Base-by-base conservation (phyloP, 2,113 vertebrate species). In the Myiozetetes cayanensis region DNA sequence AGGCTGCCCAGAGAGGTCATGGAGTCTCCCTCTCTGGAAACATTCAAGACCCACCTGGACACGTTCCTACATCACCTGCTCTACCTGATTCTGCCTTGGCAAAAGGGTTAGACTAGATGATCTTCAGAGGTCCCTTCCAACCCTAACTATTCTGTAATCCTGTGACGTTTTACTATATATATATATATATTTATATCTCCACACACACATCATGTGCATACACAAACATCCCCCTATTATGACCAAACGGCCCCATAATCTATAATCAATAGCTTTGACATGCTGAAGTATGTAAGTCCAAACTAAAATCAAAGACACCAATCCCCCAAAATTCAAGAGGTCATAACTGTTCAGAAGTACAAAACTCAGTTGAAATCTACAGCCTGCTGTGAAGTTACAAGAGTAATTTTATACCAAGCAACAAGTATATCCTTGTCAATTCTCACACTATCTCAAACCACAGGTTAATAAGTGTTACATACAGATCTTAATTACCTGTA, bases 161-260 rank as follows among this genome's bases (percentile, higher is more conserved):
- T 61, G 30, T 41, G 13, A 87, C n/a, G 79, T 18, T 3, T 12
- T 7, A 20, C 3, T n/a, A 28, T 16, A 23, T 8, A 72, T 9
- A 49, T 9, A 44, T 3, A 46, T 11, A 55, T 2, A 5, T 47
- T 44, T 44, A 18, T 44, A 44, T 19, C 22, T 33, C 33, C 19
- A 56, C 2, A 46, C 20, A 43, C 3, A 47, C 4, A 46, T 14
- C 31, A 55, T 2, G 6, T 47, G 39, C 21, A 31, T 30, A n/a
- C 8, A 43, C 2, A 39, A 2, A 31, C 9, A 33, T 7, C 7
- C 2, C 4, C 4, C 7, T 1, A 15, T 16, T 43, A 73, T 11
- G 10, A 66, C 21, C 10, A 24, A 71, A 73, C 16, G 35, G 2
- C 28, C 33, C 59, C 83, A 41, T 16, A 61, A 63, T 53, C 58